Base-by-base conservation (phyloP, 2,888 invertebrate species). In the Byasa hedistus region DNA sequence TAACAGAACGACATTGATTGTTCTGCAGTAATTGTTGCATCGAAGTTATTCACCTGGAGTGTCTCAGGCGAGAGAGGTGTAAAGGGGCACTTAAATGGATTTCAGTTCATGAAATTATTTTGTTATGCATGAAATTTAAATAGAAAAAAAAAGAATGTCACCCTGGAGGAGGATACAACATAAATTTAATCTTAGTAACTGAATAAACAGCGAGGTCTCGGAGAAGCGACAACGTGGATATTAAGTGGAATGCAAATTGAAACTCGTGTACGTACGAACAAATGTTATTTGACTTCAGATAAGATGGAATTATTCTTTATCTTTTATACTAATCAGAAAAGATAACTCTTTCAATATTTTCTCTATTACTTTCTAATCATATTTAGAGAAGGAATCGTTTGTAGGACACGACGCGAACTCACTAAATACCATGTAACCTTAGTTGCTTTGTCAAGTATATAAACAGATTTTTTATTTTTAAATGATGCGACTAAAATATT, bases 211-310 rank as follows among this genome's bases (percentile, higher is more conserved):
- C 58, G 32, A 19, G 51, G 39, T 22, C 24, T 52, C 51, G 5
- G 15, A 22, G 27, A 39, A 24, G 21, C 57, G 57, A 54, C 54
- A 52, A 58, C 64, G 48, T 32, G 12, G 36, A 64, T 52, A 39
- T 64, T 58, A 58, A 58, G 64, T 54, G 17, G 52, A 64, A 64
- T 58, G 64, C 54, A 64, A 64, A 64, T 64, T 64, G 64, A 58
- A 64, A 58, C 39, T 52, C 61, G 52, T 64, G 58, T 39, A 39
- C 58, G 57, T 58, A 51, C 48, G n/a, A 27, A 19, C 24, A 36
- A 51, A 57, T 19, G 22, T 52, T 57, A 24, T 62, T 48, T 57
- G 17, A 52, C 63, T 63, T 57, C 32, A 32, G 36, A 32, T 36
- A 52, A 21, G n/a, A 39, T 3, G n/a, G 21, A n/a, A 21, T 21